phyloP scores from a whole-genome alignment of 2,797 vertebrate genomes.

The Coccyzus lansbergi region DNA sequence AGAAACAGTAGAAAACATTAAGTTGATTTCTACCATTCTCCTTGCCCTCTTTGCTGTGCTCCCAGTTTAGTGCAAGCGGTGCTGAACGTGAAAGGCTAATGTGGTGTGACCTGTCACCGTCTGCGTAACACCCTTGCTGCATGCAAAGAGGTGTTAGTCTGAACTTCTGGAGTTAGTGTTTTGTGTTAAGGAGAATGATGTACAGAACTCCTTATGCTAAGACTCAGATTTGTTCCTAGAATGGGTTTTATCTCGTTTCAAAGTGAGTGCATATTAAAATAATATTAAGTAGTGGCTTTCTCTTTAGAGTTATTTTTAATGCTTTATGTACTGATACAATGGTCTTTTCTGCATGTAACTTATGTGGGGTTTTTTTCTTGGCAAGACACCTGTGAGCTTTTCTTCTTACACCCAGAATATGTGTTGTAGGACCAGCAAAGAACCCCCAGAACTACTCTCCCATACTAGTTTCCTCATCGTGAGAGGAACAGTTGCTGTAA shows the following conservation, averaged over 20 bases:
- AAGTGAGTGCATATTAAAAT: background rate
- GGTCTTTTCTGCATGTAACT: background rate
- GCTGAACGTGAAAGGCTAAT: background rate
- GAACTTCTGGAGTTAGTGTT: background rate
- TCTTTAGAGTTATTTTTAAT: background rate
- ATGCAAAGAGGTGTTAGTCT: background rate
- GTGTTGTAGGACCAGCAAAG: background rate
- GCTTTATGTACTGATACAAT: background rate
- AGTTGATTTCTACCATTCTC: background rate
- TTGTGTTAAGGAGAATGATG: background rate
- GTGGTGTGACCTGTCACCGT: background rate
- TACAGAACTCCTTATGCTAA: background rate
- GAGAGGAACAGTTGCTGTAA: background rate
- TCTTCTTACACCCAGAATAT: background rate
- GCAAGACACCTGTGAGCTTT: background rate
- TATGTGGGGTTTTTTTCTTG: background rate
- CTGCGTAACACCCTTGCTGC: background rate
- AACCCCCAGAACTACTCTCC: background rate
- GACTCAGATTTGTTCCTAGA: background rate
- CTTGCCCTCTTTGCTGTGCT: background rate
- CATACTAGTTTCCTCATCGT: background rate
- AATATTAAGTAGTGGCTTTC: background rate
- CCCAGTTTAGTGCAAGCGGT: background rate
- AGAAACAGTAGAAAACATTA: background rate
- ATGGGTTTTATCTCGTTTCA: background rate